Conservation (phyloP, 1,140 invertebrate genomes). For the Drosophila neocordata region DNA sequence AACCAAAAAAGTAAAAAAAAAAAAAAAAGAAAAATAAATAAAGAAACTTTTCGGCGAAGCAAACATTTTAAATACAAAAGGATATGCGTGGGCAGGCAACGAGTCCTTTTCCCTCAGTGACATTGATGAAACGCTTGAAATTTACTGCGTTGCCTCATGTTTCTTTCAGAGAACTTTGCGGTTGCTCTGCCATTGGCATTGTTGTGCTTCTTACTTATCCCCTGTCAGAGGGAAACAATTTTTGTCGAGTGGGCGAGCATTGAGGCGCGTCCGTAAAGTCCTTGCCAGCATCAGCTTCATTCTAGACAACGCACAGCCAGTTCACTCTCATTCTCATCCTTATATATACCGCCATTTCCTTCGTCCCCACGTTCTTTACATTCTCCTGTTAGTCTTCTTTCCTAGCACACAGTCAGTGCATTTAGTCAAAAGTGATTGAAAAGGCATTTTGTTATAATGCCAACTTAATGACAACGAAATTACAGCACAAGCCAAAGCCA, state of each 20-base stretch:
- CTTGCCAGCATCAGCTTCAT: neutral
- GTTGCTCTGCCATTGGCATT: constrained; percentile 55
- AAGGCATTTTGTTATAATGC: constrained; percentile 82
- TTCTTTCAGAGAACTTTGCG: constrained; percentile 49
- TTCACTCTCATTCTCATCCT: neutral
- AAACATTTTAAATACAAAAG: constrained; percentile 81
- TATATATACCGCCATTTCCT: no score
- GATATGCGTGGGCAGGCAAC: constrained; percentile 72
- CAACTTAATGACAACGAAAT: constrained; percentile 81
- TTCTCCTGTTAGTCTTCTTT: no score
- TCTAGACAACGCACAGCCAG: constrained; percentile 6
- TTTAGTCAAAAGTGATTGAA: constrained; percentile 81
- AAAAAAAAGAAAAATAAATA: constrained; percentile 13
- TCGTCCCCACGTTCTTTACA: no score
- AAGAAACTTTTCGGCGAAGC: constrained; percentile 68
- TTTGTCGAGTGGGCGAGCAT: constrained; percentile 14
- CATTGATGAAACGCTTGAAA: constrained; percentile 79
- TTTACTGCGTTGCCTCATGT: constrained; percentile 60
- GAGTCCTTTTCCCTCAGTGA: constrained; percentile 60
- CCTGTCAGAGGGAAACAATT: constrained; percentile 71
- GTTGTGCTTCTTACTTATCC: constrained; percentile 78
- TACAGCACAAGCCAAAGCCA: constrained; percentile 71
- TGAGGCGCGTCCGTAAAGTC: constrained; percentile 51
- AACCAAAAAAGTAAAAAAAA: constrained; percentile 26
- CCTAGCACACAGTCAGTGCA: constrained; percentile 51